Percentiles rank a stretch among this genome's conserved stretches.
phyloP scores from a whole-genome alignment of 2,113 vertebrate species.

The Cephalopterus ornatus region DNA sequence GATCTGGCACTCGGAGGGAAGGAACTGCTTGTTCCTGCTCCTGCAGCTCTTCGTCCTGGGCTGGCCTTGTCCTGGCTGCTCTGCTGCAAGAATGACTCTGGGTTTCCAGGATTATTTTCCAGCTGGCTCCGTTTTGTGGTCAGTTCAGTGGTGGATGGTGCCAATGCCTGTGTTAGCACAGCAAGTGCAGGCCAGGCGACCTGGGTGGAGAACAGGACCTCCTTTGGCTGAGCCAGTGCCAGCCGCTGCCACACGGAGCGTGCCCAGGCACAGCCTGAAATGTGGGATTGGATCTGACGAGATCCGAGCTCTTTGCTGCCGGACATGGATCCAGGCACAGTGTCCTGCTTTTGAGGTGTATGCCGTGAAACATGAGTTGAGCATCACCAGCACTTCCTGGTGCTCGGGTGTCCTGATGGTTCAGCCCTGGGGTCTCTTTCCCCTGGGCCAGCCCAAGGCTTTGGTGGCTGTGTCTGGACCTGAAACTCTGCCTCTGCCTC shows the following conservation, averaged over 20 bases:
- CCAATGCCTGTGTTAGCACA: not conserved
- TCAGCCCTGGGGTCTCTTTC: not conserved
- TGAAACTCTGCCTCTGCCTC: not conserved
- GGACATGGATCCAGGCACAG: accelerated
- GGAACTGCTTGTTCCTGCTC: not conserved
- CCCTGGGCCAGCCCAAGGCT: not conserved
- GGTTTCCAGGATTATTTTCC: not conserved
- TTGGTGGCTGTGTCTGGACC: not conserved
- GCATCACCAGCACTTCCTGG: not conserved
- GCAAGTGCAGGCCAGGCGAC: not conserved
- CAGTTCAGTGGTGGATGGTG: not conserved
- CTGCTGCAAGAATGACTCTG: not conserved
- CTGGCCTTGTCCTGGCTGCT: not conserved
- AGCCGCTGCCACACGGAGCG: not conserved
- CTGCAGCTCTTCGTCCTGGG: accelerated
- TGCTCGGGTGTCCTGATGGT: not conserved
- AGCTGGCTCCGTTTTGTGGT: not conserved
- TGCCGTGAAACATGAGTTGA: accelerated
- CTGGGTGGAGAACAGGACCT: accelerated
- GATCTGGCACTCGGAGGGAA: not conserved
- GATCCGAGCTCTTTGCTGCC: not conserved
- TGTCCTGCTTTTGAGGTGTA: not conserved
- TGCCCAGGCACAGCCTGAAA: not conserved
- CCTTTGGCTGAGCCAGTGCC: not conserved
- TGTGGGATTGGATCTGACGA: accelerated